Conservation (phyloP, 1,140 invertebrate genomes). For the Drosophila guanche region DNA sequence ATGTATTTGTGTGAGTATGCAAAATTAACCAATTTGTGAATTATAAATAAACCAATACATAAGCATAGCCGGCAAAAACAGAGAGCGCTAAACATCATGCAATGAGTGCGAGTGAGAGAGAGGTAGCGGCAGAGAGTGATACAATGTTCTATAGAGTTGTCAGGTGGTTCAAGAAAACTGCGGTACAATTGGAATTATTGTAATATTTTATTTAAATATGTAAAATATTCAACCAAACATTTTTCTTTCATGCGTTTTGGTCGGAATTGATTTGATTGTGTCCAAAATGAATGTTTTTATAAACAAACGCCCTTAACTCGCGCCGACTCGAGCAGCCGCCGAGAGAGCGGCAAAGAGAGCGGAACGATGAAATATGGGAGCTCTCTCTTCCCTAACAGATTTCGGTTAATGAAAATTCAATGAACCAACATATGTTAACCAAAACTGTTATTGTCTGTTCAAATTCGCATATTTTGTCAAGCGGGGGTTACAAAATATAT, state of each 20-base stretch:
- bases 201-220: neutral
- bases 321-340: constrained; percentile 24
- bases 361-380: neutral
- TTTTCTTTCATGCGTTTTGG: no score
- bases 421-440: no score
- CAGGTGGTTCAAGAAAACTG: constrained; percentile 22
- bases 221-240: no score
- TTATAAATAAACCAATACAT: constrained; percentile 75
- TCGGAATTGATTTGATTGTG: no score
- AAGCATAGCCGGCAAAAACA: constrained; percentile 70
- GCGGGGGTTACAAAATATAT: no score
- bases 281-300: constrained; percentile 1
- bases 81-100: constrained; percentile 44
- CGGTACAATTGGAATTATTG: neutral
- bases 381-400: constrained; percentile 3
- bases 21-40: constrained; percentile 37
- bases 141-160: constrained; percentile 44
- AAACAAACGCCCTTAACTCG: constrained; percentile 23
- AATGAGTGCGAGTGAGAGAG: constrained; percentile 4
- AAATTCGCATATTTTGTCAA: no score
- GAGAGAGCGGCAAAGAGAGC: constrained; percentile 14
- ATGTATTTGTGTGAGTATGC: neutral
- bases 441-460: no score
- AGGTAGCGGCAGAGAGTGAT: constrained; percentile 14
- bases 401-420: neutral